Conservation (phyloP, 2,113 vertebrate species). For the Gulo gulo region DNA sequence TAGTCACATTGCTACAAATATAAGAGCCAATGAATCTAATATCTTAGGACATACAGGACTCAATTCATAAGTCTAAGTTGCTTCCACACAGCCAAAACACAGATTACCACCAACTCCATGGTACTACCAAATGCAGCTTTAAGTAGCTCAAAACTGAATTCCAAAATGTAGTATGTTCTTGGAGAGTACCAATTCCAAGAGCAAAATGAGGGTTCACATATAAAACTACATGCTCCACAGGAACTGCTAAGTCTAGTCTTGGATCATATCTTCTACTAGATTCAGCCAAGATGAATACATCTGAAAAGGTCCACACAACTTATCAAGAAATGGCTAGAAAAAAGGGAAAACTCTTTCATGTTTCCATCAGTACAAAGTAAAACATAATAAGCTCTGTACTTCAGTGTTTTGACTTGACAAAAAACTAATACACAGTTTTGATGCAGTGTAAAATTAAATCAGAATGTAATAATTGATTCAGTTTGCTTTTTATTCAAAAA, state of each 20-base stretch:
- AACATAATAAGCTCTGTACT: neutral
- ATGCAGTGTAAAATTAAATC: slow-evolving; percentile 27
- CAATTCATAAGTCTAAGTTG: slow-evolving; percentile 4
- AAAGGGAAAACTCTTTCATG: neutral
- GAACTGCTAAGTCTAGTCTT: neutral
- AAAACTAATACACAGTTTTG: neutral
- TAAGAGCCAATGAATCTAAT: slow-evolving; percentile 8
- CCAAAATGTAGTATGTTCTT: slow-evolving; percentile 31
- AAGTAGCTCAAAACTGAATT: slow-evolving; percentile 38
- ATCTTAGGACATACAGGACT: neutral
- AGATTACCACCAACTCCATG: slow-evolving; percentile 13
- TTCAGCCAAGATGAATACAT: slow-evolving; percentile 10
- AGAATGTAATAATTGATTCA: slow-evolving; percentile 2
- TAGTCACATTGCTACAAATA: neutral
- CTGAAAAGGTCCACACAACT: neutral
- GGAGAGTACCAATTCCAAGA: neutral
- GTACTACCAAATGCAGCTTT: slow-evolving; percentile 1
- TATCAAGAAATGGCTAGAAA: slow-evolving; percentile 38
- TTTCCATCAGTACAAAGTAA: slow-evolving; percentile 22
- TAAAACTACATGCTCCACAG: neutral
- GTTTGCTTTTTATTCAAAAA: slow-evolving; percentile 28
- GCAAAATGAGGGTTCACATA: slow-evolving; percentile 10
- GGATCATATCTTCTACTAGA: neutral
- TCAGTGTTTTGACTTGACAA: slow-evolving; percentile 12
- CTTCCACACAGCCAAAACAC: slow-evolving; percentile 16